Conservation (phyloP, 2,888 invertebrate genomes). For the Acanthosepion pharaonis region DNA sequence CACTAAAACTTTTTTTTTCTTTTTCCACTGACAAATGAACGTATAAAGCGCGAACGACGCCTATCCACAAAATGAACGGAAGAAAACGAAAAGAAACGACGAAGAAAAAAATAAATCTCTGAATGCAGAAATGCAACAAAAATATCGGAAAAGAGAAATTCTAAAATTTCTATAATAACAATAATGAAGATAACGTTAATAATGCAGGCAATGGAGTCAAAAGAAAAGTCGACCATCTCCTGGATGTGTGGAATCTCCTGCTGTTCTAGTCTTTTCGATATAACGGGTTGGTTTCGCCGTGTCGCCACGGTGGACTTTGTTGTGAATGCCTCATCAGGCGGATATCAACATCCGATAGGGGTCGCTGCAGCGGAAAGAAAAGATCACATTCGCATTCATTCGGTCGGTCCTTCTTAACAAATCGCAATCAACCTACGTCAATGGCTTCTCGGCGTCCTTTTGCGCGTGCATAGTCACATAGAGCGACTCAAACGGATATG, state of each 20-base stretch:
- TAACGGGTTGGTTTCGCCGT: background rate
- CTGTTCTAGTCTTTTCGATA: slow-evolving; percentile 1
- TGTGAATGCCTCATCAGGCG: slow-evolving; percentile 33
- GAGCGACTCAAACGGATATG: background rate
- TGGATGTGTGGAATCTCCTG: background rate
- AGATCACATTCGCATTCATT: slow-evolving; percentile 33
- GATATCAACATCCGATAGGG: slow-evolving; percentile 33
- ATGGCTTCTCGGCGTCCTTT: slow-evolving; percentile 9
- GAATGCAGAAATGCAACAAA: background rate
- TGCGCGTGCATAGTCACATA: background rate
- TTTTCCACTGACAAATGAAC: background rate
- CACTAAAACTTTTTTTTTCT: background rate
- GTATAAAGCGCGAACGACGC: background rate
- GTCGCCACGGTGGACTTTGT: slow-evolving; percentile 14
- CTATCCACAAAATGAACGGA: background rate
- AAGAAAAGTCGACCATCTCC: background rate
- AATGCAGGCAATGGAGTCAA: background rate
- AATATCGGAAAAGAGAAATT: background rate
- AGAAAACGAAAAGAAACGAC: too few species aligned
- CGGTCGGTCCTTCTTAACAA: slow-evolving; percentile 5
- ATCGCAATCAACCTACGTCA: background rate
- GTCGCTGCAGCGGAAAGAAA: slow-evolving; percentile 33
- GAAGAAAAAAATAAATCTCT: too few species aligned
- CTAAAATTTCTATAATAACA: background rate
- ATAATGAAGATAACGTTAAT: background rate